Evolutionary conservation across 2,797 vertebrate genomes (phyloP), one percentile per base, ranked within the genome.

Genomic region (Labeo calbasu): DNA sequence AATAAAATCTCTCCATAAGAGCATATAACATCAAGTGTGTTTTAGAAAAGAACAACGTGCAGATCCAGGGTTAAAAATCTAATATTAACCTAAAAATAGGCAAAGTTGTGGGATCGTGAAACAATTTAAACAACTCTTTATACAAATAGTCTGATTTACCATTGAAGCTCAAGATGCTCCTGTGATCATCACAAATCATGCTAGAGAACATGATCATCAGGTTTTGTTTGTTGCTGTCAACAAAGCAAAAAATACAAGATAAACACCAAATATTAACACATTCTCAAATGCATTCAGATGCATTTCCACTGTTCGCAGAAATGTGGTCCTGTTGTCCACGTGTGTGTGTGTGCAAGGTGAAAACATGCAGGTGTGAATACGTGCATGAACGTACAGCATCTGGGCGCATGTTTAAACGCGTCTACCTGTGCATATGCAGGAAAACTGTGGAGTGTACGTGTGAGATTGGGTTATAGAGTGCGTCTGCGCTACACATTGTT

Each of bases 401-500:
- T 84, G 76, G 25, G 71, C 25, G 25, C 80, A 81, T 78, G 79
- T 89, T 80, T 83, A 84, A 75, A 83, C 83, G 77, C 84, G 83
- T 32, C 15, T 91, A 89, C 68, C 65, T 81, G 77, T 84, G 63
- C 14, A 36, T 71, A 25, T 79, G 75, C 65, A 71, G 77, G 13
- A 63, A 65, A 46, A 70, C 53, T 61, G 46, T 43, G 81, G 55
- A 43, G 78, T 79, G 43, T 65, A 50, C 32, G 79, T 78, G 77
- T 57, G 79, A 72, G 82, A 93, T 92, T 93, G 88, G 92, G 91
- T 93, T 94, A 93, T 94, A 94, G 93, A 93, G 93, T 93, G 93
- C 91, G 92, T 93, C 90, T 95, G 93, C 91, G 92, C 92, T 94
- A 94, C 94, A 95, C 94, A 94, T 95, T 94, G 94, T 94, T 94